Evolutionary conservation across 2,888 invertebrate species (phyloP), one percentile per base, ranked within the genome.

Genomic region (Elmis aenea): DNA sequence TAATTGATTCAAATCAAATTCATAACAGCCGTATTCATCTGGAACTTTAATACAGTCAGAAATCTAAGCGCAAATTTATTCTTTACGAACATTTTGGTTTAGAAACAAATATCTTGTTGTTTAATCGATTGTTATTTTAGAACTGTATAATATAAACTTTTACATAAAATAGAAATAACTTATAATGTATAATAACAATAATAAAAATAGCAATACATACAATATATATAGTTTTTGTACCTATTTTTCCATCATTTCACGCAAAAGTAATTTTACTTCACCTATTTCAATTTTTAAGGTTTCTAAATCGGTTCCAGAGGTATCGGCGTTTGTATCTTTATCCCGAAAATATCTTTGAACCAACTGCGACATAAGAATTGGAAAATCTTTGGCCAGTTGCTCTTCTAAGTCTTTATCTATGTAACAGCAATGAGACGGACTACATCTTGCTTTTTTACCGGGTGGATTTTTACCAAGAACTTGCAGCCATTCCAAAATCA

Each of bases 301-400:
- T 14, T 72, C 71, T 14, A 73, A 47, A 30, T 76, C 73, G 28
- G 52, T 62, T 23, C 66, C 64, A 0, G 67, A 53, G 13, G 58
- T 61, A 43, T 64, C 64, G 3, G 54, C 62, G 2, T 38, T 34
- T 13, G 59, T 55, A 26, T 69, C 68, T 39, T 72, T 74, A 20
- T 71, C 69, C 23, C 75, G 67, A 51, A 79, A 79, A 59, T 79
- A 80, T 37, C 80, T 65, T 52, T 79, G 79, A 10, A 77, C 73
- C 13, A 80, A 61, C 34, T 73, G 70, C 1, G 76, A 70, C 71
- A 79, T 77, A 13, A 80, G 55, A 6, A 74, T 67, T 1, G 75
- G 71, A 51, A 74, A 79, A 41, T 75, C 71, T 22, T 63, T 58
- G 28, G 61, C 61, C 8, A 64, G 46, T 11, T 60, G 64, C 3